These are phyloP conservation scores for Periparus ater DNA, from an alignment of 2,797 vertebrate species.

Conservation along the genomic window DNA sequence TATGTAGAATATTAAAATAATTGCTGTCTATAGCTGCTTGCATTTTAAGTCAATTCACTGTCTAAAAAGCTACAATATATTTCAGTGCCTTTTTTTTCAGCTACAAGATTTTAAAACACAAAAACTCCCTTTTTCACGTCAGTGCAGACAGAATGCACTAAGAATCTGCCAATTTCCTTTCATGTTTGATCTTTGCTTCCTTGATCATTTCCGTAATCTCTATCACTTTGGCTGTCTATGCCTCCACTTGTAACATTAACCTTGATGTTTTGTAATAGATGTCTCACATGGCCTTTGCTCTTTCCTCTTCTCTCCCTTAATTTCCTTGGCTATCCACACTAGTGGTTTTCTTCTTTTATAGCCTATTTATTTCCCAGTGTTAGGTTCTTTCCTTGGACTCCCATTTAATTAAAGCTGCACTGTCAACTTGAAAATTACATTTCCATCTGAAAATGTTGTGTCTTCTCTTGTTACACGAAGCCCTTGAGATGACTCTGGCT, in stretches of 20 bases:
- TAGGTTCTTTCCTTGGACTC: constrained; percentile 36
- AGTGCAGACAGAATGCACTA: neutral
- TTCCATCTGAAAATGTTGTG: constrained; percentile 52
- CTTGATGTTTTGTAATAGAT: constrained; percentile 48
- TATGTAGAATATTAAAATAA: neutral
- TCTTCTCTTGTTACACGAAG: neutral
- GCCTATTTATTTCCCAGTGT: constrained; percentile 46
- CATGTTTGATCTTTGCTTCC: constrained; percentile 32
- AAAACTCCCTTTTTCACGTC: neutral
- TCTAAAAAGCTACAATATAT: neutral
- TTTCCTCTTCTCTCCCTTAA: constrained; percentile 39
- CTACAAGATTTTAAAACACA: neutral
- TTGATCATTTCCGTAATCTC: constrained; percentile 19
- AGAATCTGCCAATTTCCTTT: constrained; percentile 27
- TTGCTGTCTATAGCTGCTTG: neutral
- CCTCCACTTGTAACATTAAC: constrained; percentile 17
- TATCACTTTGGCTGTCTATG: neutral
- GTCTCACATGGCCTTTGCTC: constrained; percentile 43
- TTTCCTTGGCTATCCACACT: constrained; percentile 42
- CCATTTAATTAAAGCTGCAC: constrained; percentile 57
- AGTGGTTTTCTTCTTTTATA: constrained; percentile 34
- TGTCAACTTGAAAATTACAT: constrained; percentile 48
- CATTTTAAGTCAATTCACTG: neutral
- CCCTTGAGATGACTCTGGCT: neutral
- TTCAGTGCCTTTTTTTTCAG: neutral